Base-by-base conservation (phyloP, 2,888 invertebrate species). In the Adineta ricciae region DNA sequence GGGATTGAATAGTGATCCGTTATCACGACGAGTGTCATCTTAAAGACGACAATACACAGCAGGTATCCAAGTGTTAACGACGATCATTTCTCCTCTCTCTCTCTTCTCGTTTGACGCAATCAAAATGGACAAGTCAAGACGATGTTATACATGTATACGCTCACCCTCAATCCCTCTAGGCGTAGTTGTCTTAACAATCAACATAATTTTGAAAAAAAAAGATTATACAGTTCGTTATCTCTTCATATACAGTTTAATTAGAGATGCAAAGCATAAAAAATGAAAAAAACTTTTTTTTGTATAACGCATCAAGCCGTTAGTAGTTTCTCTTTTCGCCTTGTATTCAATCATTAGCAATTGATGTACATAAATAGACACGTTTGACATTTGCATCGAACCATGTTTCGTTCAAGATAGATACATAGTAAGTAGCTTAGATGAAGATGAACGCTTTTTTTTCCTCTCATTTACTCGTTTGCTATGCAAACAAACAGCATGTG, bases 1-100 rank as follows among this genome's bases (percentile, higher is more conserved):
- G 64, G 64, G 64, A 64, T 32, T 64, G 64, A 32, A 64, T 64
- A 64, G 64, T 64, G 64, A 64, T 64, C 64, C 64, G 64, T 64
- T 64, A 64, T 64, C 64, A 64, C 32, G 32, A 64, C 32, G 32
- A 64, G 64, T 64, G 64, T 64, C 64, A 64, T 64, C 64, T 64
- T 64, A 36, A 64, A 64, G 64, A 64, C 64, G 64, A 64, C 64
- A 64, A 14, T 7, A 24, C 64, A 36, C 64, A 64, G 64, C 64
- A 64, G 64, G 64, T 4, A 64, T 64, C 27, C 19, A 64, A 64
- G 64, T 64, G 32, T 64, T 32, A 64, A 64, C 64, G 36, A 64
- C 64, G 32, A 64, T 64, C 64, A 64, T 36, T 32, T 64, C 64
- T 32, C 24, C 27, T 4, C 32, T 56, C 27, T n/a, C n/a, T 56